phyloP scores from a whole-genome alignment of 1,140 invertebrate genomes.

The Listronotus oregonensis region DNA sequence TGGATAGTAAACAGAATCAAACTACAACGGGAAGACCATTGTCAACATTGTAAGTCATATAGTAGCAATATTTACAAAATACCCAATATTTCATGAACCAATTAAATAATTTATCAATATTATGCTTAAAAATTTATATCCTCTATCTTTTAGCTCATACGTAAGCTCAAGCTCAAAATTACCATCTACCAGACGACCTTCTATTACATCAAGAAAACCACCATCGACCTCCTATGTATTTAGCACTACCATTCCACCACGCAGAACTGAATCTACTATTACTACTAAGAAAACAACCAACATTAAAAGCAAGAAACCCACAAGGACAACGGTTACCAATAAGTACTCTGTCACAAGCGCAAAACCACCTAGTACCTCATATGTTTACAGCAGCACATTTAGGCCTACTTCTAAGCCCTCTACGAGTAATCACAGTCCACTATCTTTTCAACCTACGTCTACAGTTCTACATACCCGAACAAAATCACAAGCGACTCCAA shows the following conservation, averaged over 20 bases:
- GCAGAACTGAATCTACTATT: conserved; percentile 45
- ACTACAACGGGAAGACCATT: conserved; percentile 44
- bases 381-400: conserved; percentile 62
- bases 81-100: no score
- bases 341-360: conserved; percentile 12
- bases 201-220: conserved; percentile 39
- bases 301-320: conserved; percentile 22
- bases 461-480: conserved; percentile 26
- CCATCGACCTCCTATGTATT: conserved; percentile 47
- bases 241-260: conserved; percentile 40
- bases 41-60: conserved; percentile 44
- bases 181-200: conserved; percentile 25
- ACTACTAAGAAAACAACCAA: conserved; percentile 36
- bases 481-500: conserved; percentile 25
- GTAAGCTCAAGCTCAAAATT: conserved; percentile 28
- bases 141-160: conserved; percentile 19
- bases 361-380: conserved; percentile 63
- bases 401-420: conserved; percentile 46
- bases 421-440: conserved; percentile 12
- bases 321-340: conserved; percentile 44
- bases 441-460: conserved; percentile 28
- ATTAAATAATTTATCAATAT: no score
- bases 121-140: no score
- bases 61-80: no score
- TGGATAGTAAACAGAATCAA: conserved; percentile 54